phyloP scores from a whole-genome alignment of 1,140 invertebrate genomes.

The Musca vetustissima region DNA sequence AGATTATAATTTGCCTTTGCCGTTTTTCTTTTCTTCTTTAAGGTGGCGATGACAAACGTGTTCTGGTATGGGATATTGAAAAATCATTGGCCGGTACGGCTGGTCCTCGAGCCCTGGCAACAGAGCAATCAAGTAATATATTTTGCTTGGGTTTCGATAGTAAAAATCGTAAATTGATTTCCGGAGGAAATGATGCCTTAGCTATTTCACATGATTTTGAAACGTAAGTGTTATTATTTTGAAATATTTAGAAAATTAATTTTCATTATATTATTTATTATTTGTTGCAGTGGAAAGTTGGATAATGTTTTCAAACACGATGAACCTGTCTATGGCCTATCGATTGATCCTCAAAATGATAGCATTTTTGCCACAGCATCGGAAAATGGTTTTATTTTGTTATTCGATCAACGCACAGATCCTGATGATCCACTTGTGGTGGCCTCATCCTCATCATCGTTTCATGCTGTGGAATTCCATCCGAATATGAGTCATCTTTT shows the following conservation, averaged over 20 bases:
- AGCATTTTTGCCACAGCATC: constrained; percentile 85
- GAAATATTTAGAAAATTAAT: not conserved
- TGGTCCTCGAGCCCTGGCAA: constrained; percentile 73
- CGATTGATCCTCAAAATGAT: constrained; percentile 80
- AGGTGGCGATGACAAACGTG: constrained; percentile 90
- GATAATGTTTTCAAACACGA: constrained; percentile 80
- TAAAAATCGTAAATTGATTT: constrained; percentile 80
- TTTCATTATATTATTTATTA: not conserved
- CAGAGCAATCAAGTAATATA: constrained; percentile 88
- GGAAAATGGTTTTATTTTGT: constrained; percentile 83
- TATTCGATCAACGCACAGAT: constrained; percentile 68
- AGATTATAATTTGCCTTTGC: not conserved
- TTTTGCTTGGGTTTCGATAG: constrained; percentile 87
- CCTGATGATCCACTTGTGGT: constrained; percentile 60
- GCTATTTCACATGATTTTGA: constrained; percentile 83
- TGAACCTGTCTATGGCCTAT: constrained; percentile 86
- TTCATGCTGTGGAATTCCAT: constrained; percentile 91
- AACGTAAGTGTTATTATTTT: constrained; percentile 62
- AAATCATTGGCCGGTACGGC: constrained; percentile 68
- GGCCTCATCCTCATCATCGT: constrained; percentile 70
- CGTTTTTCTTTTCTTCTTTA: too few relatives aligned
- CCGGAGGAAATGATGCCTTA: constrained; percentile 92
- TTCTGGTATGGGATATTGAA: constrained; percentile 86
- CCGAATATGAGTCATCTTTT: constrained; percentile 78
- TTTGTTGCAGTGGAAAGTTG: constrained; percentile 64